Conservation (phyloP, 2,888 invertebrate genomes). For the Drosophila infuscata region DNA sequence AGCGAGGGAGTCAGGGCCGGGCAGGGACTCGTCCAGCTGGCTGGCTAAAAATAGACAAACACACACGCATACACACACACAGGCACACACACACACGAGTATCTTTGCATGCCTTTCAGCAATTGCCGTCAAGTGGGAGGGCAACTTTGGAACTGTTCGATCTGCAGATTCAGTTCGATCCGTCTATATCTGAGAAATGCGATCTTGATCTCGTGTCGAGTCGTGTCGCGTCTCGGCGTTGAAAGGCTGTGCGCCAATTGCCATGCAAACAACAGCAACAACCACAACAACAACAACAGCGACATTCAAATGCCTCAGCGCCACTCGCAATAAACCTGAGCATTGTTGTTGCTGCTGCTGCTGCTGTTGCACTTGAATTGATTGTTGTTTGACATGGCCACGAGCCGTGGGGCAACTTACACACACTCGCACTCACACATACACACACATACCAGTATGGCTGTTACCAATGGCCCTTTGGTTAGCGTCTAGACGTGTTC, state of each 20-base stretch:
- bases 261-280: constrained; percentile 10
- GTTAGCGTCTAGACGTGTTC: constrained; percentile 46
- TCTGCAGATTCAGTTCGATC: constrained; percentile 38
- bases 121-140: constrained; percentile 20
- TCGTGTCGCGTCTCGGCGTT: constrained; percentile 33
- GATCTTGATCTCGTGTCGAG: constrained; percentile 52
- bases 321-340: constrained; percentile 30
- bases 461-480: constrained; percentile 21
- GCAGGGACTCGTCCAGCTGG: constrained; percentile 42
- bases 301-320: constrained; percentile 41
- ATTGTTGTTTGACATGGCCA: constrained; percentile 65
- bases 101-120: constrained; percentile 8
- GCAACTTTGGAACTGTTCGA: constrained; percentile 31
- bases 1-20: constrained; percentile 8
- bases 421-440: background rate
- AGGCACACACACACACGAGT: background rate
- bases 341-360: constrained; percentile 16
- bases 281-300: constrained; percentile 10
- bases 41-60: constrained; percentile 41
- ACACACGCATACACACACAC: background rate
- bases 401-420: constrained; percentile 51
- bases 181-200: constrained; percentile 49
- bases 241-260: constrained; percentile 60
- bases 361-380: constrained; percentile 57
- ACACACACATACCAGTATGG: background rate